A percentile compares a stretch with the other conserved stretches of the same genome.
These are phyloP conservation scores for Diabrotica virgifera DNA, from an alignment of 1,140 invertebrate genomes.

Conservation along the genomic window DNA sequence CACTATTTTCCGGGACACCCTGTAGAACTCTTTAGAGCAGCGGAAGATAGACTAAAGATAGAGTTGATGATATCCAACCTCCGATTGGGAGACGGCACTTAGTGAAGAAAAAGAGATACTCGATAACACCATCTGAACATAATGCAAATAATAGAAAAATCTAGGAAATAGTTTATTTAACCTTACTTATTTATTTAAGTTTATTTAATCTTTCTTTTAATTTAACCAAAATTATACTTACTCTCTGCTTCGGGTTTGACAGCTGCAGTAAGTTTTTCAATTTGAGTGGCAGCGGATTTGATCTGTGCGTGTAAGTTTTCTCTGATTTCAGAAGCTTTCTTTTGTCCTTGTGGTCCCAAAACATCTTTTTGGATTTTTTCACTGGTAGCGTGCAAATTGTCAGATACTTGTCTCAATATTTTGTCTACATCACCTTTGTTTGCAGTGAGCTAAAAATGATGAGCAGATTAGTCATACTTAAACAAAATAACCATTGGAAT, in stretches of 20 bases:
- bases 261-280: slow-evolving; percentile 34
- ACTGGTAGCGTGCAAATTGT: slow-evolving; percentile 30
- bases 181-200: no score
- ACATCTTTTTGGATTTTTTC: slow-evolving; percentile 26
- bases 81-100: no score
- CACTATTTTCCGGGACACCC: no score
- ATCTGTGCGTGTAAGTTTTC: slow-evolving; percentile 35
- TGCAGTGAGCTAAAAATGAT: slow-evolving; percentile 23
- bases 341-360: slow-evolving; percentile 32
- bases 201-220: no score
- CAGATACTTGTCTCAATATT: slow-evolving; percentile 32
- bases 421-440: slow-evolving; percentile 38
- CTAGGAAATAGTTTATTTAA: no score
- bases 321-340: slow-evolving; percentile 37
- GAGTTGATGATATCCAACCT: no score
- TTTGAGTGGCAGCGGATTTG: slow-evolving; percentile 35
- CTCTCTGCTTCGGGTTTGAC: slow-evolving; percentile 37
- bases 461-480: no score
- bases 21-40: no score
- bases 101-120: no score
- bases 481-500: neutral
- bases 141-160: no score
- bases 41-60: no score
- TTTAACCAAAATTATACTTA: slow-evolving; percentile 22
- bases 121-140: no score